Percentiles rank a stretch among this genome's conserved stretches.
phyloP scores from a whole-genome alignment of 37 sponge, comb jelly and placozoan species.

The Amphimedon queenslandica region DNA sequence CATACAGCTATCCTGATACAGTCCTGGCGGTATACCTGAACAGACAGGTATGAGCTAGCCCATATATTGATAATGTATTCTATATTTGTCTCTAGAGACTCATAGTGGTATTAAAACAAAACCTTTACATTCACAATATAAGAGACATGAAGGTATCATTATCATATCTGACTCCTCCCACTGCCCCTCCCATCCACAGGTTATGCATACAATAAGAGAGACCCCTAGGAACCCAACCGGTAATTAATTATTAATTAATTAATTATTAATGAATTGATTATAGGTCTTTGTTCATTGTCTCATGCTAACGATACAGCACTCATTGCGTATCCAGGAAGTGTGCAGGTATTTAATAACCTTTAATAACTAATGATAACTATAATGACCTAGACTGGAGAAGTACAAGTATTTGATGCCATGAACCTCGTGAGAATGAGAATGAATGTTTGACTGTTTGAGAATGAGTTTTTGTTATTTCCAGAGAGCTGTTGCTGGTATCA shows the following conservation, averaged over 20 bases:
- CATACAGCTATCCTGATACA: conserved; percentile 94
- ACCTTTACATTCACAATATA: conserved; percentile 89
- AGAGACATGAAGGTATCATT: conserved; percentile 96
- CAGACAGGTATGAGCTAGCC: conserved; percentile 60
- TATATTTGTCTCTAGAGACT: conserved; percentile 48
- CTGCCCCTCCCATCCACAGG: conserved; percentile 31
- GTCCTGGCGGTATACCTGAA: conserved; percentile 92
- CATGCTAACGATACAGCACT: conserved; percentile 64
- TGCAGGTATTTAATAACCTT: conserved; percentile 43
- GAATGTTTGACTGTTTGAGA: not conserved
- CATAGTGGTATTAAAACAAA: conserved; percentile 56
- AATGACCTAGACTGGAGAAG: conserved; percentile 75
- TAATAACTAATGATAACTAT: not conserved
- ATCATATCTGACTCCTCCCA: not conserved
- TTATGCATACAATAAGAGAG: conserved; percentile 96
- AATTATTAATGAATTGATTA: not conserved
- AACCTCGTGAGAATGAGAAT: conserved; percentile 55
- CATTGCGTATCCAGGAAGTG: conserved; percentile 91
- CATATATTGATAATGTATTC: not conserved
- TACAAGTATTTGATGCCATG: conserved; percentile 93
- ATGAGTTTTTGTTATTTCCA: conserved; percentile 1
- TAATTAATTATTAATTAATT: conserved; percentile 16
- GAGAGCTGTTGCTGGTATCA: conserved; percentile 85
- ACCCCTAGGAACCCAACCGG: conserved; percentile 95
- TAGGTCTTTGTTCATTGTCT: conserved; percentile 88